Percentiles rank a stretch among this genome's conserved stretches.
phyloP scores from a whole-genome alignment of 2,797 vertebrate genomes.

The Garrulus glandarius region DNA sequence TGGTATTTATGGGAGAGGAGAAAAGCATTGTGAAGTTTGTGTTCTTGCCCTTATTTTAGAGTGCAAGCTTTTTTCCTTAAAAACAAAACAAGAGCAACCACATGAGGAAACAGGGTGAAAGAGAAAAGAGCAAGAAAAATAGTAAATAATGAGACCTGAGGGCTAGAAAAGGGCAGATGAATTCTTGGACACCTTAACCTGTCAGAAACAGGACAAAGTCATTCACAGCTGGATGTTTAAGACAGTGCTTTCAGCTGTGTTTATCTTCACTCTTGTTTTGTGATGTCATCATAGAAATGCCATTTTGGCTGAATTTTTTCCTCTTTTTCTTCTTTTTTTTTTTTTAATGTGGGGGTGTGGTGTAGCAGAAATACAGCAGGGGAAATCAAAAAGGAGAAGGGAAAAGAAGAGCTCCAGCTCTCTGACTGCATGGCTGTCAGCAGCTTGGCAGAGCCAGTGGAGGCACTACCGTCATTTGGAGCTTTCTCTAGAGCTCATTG shows the following conservation, averaged over 20 bases:
- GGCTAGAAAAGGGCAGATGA: neutral
- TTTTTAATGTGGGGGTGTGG: neutral
- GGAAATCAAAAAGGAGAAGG: neutral
- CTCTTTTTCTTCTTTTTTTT: neutral
- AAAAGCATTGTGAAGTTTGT: neutral
- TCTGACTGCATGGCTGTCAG: neutral
- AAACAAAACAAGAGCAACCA: neutral
- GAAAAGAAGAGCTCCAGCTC: neutral
- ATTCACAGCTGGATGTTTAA: neutral
- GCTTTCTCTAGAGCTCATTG: neutral
- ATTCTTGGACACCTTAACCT: neutral
- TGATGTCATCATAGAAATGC: neutral
- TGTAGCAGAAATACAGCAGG: neutral
- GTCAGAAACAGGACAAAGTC: neutral
- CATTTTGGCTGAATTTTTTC: rapidly evolving
- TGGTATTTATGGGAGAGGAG: neutral
- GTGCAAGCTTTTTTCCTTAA: neutral
- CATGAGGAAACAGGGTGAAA: neutral
- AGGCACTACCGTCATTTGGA: neutral
- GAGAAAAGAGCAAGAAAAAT: neutral
- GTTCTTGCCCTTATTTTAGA: neutral
- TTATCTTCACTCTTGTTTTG: neutral
- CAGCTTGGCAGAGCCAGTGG: neutral
- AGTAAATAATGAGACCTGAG: neutral
- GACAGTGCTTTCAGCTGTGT: neutral